Conservation (phyloP, 2,888 invertebrate genomes). For the Morpho helenor region DNA sequence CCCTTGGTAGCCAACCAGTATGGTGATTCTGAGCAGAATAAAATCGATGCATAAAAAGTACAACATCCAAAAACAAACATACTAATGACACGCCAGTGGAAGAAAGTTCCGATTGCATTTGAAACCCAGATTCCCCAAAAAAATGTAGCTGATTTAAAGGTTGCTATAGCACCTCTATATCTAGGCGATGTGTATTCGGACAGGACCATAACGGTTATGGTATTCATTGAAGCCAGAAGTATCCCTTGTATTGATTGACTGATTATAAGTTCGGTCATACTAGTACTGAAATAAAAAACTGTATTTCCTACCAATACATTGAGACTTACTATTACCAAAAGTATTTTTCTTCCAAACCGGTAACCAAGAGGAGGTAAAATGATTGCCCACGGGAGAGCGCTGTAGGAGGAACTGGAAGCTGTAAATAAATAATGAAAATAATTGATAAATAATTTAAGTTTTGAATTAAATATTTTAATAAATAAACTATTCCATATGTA, state of each 20-base stretch:
- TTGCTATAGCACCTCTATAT: slow-evolving; percentile 25
- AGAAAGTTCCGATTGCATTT: slow-evolving; percentile 30
- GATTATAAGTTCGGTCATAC: slow-evolving; percentile 4
- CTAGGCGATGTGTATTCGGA: slow-evolving; percentile 25
- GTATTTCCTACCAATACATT: slow-evolving; percentile 8
- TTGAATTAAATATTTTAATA: not conserved
- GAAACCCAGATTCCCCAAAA: slow-evolving; percentile 28
- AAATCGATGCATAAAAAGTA: slow-evolving; percentile 16
- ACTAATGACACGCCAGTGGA: slow-evolving; percentile 26
- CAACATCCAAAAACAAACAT: slow-evolving; percentile 20
- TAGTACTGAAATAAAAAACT: slow-evolving; percentile 10
- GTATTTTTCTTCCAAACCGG: slow-evolving; percentile 7
- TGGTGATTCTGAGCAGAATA: slow-evolving; percentile 27
- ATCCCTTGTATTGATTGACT: slow-evolving; percentile 17
- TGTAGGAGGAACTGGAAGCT: slow-evolving; percentile 1
- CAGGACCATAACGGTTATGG: slow-evolving; percentile 17
- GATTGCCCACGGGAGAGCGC: slow-evolving; percentile 3
- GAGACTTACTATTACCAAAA: not conserved
- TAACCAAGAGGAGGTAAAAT: slow-evolving; percentile 2
- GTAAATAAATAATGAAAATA: slow-evolving; percentile 5
- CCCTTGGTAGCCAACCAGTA: slow-evolving; percentile 29
- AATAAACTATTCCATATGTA: not conserved
- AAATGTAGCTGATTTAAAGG: slow-evolving; percentile 22
- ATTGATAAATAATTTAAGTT: not conserved
- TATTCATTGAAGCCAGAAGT: slow-evolving; percentile 11